Evolutionary conservation across 2,797 vertebrate genomes (phyloP).

Genomic region (Phoxinus dragarum): DNA sequence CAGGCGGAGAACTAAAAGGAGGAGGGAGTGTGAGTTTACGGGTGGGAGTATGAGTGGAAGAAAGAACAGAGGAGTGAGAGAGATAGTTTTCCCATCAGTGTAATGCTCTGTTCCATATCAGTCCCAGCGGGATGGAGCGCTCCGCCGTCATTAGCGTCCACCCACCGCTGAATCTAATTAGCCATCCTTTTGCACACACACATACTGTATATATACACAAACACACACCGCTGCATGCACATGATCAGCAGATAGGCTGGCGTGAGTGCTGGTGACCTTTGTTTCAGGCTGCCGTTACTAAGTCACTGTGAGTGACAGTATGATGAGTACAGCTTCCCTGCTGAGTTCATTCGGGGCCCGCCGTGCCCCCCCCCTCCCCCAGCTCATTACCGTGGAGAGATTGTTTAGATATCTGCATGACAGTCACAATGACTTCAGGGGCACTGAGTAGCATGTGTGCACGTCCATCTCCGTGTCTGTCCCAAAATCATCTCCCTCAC

Average conservation of each 20-base stretch:
- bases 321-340: constrained; percentile 62
- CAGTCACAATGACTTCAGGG: constrained; percentile 68
- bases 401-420: constrained; percentile 78
- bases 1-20: constrained; percentile 27
- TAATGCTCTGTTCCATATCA: constrained; percentile 73
- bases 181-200: constrained; percentile 46
- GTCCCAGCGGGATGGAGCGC: constrained; percentile 57
- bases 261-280: constrained; percentile 47
- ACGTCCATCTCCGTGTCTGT: constrained; percentile 36
- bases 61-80: constrained; percentile 55
- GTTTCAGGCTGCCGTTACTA: constrained; percentile 64
- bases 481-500: constrained; percentile 38
- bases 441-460: constrained; percentile 55
- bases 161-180: constrained; percentile 61
- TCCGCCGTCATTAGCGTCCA: constrained; percentile 61
- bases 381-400: constrained; percentile 78
- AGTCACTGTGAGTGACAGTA: constrained; percentile 67
- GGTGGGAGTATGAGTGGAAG: constrained; percentile 12
- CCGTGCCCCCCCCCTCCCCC: constrained; percentile 59
- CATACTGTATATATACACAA: constrained; percentile 40
- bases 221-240: background rate
- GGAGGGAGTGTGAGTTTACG: constrained; percentile 22
- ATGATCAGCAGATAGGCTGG: constrained; percentile 4
- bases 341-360: constrained; percentile 45
- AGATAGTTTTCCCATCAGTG: constrained; percentile 67